Base-by-base conservation (phyloP, 2,797 vertebrate species). In the Channallabes apus region DNA sequence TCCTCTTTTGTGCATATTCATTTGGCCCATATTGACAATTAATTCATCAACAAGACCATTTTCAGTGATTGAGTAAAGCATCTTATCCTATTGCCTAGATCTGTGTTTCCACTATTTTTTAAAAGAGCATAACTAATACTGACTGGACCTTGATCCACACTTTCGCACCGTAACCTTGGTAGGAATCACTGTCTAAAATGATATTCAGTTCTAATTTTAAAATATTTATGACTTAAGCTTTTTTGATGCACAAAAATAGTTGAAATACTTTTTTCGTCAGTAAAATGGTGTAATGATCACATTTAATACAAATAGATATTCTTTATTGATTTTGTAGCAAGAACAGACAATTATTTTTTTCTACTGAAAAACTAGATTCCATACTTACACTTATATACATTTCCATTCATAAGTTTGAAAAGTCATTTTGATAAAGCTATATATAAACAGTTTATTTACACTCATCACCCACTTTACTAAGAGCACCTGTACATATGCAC, bases 241-340 rank as follows among this genome's bases (percentile, higher is more conserved):
- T 64, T 68, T 46, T 0, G 41, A 80, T 80, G 78, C 58, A 56
- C 58, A 64, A 27, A 72, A 54, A 69, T 71, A 62, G 35, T 41
- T 69, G 18, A 54, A 4, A 51, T 58, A 20, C 24, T 56, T 65
- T 41, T 24, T 17, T 67, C 17, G 56, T 29, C 27, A 72, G 27
- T 59, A 17, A 65, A 35, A 27, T 27, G 9, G 3, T 64, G 51
- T 80, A 41, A 46, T 54, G n/a, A 75, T 64, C 6, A 71, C 54
- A 67, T 72, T 85, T 72, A 65, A 68, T 15, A 73, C 17, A 72
- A 71, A 80, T 80, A 64, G 80, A 85, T 29, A 62, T 29, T 78
- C 56, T n/a, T 27, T 41, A 79, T 64, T 79, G 5, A 79, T n/a
- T 41, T 79, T 41, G 35, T n/a, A 79, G 58, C 58, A 62, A 59